Evolutionary conservation across 2,113 vertebrate species (phyloP).

Genomic region (Pogonocichla stellata): DNA sequence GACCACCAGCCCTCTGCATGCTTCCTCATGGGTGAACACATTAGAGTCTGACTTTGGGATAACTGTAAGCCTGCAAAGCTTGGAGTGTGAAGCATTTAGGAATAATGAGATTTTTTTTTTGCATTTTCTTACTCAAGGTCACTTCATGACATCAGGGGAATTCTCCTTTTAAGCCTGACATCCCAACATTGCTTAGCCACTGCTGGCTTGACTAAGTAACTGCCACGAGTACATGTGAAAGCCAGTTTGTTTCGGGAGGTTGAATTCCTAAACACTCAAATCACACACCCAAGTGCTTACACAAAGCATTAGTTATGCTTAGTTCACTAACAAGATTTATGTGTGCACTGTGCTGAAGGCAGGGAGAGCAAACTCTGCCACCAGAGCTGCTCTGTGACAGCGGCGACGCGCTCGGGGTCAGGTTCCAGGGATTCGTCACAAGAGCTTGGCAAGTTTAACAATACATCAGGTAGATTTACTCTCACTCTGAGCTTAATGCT

Average conservation of each 20-base stretch:
- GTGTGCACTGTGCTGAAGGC: neutral
- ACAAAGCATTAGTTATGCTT: slow-evolving; percentile 23
- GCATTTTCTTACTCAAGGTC: neutral
- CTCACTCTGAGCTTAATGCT: slow-evolving; percentile 34
- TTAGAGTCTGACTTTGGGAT: neutral
- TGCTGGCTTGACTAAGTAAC: neutral
- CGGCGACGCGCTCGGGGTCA: neutral
- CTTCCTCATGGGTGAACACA: neutral
- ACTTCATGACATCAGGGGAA: neutral
- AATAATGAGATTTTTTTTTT: neutral
- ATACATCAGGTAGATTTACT: slow-evolving; percentile 14
- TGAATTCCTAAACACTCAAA: slow-evolving; percentile 10
- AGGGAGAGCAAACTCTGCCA: neutral
- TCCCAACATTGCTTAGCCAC: neutral
- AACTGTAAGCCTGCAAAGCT: neutral
- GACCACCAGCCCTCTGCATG: neutral
- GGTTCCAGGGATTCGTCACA: neutral
- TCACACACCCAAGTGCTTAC: neutral
- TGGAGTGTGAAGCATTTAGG: neutral
- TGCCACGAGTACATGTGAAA: rapidly evolving
- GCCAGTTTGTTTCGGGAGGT: neutral
- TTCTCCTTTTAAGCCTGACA: neutral
- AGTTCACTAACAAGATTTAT: slow-evolving; percentile 7
- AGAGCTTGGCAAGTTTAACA: slow-evolving; percentile 26
- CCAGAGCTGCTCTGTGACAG: neutral